A percentile compares a stretch with the other conserved stretches of the same genome.
phyloP scores from a whole-genome alignment of 2,797 vertebrate species.

The Rhabdomys pumilio region DNA sequence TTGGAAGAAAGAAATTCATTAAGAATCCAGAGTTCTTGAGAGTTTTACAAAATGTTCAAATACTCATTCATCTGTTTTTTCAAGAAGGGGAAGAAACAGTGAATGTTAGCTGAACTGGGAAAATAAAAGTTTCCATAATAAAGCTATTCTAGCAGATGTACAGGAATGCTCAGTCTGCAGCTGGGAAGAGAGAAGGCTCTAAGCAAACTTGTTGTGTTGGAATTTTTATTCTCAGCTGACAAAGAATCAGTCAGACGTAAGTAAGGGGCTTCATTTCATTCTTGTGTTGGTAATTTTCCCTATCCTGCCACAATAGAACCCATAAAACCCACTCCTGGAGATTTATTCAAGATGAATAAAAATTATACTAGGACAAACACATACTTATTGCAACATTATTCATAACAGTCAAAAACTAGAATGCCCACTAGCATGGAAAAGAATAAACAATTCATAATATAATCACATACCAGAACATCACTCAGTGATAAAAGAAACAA shows the following conservation, averaged over 20 bases:
- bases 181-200: background rate
- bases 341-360: slow-evolving; percentile 25
- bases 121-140: background rate
- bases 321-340: background rate
- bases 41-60: background rate
- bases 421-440: background rate
- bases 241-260: background rate
- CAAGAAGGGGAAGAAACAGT: background rate
- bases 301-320: background rate
- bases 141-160: background rate
- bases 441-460: background rate
- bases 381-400: background rate
- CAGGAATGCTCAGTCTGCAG: background rate
- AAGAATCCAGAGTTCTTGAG: background rate
- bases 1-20: background rate
- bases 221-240: background rate
- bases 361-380: background rate
- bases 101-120: too few relatives aligned
- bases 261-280: background rate
- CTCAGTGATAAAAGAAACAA: slow-evolving; percentile 4
- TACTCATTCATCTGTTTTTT: background rate
- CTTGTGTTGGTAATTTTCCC: background rate
- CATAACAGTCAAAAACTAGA: background rate
- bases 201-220: background rate
- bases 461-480: background rate